Evolutionary conservation across 1,140 invertebrate species (phyloP).

Genomic region (Drosophila sechellia): DNA sequence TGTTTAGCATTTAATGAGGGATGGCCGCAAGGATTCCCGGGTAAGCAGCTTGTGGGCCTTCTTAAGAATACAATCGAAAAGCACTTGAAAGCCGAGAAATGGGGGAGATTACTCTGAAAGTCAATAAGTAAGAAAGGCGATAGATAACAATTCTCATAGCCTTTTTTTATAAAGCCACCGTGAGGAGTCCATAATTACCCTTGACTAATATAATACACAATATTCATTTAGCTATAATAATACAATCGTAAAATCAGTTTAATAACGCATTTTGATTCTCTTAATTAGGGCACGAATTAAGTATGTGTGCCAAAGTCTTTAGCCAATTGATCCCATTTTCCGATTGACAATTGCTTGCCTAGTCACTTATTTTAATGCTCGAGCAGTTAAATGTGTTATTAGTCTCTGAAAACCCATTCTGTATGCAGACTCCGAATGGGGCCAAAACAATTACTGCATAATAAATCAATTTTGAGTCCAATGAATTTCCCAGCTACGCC

Average conservation of each 20-base stretch:
- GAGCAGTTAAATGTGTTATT: conserved; percentile 60
- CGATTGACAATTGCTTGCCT: conserved; percentile 19
- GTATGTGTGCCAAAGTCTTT: conserved; percentile 30
- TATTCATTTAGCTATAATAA: too few relatives aligned
- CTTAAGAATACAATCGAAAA: conserved; percentile 3
- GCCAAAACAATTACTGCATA: conserved; percentile 80
- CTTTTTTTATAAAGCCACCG: neutral
- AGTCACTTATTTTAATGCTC: conserved; percentile 62
- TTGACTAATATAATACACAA: too few relatives aligned
- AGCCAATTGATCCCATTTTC: conserved; percentile 10
- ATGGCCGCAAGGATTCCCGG: conserved; percentile 5
- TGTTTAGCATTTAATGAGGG: conserved; percentile 33
- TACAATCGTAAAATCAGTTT: neutral
- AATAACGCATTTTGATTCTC: neutral
- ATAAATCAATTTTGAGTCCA: conserved; percentile 75
- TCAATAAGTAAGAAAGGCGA: neutral
- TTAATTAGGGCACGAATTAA: neutral
- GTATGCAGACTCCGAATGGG: conserved; percentile 68
- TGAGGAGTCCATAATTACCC: too few relatives aligned
- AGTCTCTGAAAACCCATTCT: conserved; percentile 56
- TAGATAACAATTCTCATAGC: too few relatives aligned
- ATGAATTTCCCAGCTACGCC: conserved; percentile 48
- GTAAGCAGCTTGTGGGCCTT: conserved; percentile 22
- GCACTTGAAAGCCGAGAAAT: conserved; percentile 1
- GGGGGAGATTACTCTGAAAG: neutral